Base-by-base conservation (phyloP, 1,140 invertebrate species). In the Cepaea nemoralis region DNA sequence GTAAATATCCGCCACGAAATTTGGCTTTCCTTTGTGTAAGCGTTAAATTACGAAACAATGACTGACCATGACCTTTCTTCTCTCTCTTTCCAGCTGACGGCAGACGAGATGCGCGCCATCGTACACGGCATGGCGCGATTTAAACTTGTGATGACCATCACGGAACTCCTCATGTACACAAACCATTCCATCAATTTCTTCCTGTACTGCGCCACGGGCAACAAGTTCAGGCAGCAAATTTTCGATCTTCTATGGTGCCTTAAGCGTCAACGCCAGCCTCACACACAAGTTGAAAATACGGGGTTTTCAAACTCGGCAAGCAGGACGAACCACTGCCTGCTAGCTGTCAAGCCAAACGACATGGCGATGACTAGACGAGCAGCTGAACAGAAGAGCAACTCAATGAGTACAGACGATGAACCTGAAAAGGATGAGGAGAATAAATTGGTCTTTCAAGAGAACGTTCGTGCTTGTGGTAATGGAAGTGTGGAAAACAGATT, bases 111-210 rank as follows among this genome's bases (percentile, higher is more conserved):
- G 2, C 40, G 37, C 5, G 16, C 37, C 37, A n/a, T 50, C 73
- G 16, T 33, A 0, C 77, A 81, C 48, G 71, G 80, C 8, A 80
- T 82, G 33, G 86, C 86, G 2, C 84, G 81, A 35, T 85, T 89
- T 55, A 83, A 85, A 12, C 84, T 91, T 22, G 82, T 80, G 12
- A 83, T 84, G 31, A 88, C 91, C 0, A 83, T 91, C 31, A 86
- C 87, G 0, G 88, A 91, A 77, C 81, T 91, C 19, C 84, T 91
- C 0, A 91, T 91, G 89, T 92, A 92, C 82, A 77, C 89, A 12
- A 92, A 92, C 78, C 91, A 92, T 83, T 90, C 90, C 37, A 87
- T 90, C 33, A 92, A 92, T 83, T 92, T 92, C 84, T 91, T 91
- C 70, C 85, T 92, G 0, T 92, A 92, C 83, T 91, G 89, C 80